Conservation (phyloP, 1,140 invertebrate genomes). For the Teleogryllus occipitalis region DNA sequence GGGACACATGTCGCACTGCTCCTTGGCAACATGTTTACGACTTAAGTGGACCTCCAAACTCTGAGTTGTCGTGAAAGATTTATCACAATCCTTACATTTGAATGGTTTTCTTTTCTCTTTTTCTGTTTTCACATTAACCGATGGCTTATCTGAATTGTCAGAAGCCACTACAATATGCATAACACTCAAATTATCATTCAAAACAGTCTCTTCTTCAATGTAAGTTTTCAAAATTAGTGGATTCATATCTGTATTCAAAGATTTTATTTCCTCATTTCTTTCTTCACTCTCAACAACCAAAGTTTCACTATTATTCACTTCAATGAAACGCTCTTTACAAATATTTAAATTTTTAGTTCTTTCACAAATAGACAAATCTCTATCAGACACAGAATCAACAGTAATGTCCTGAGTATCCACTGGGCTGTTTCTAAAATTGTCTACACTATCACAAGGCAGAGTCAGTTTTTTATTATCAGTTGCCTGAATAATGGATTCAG, state of each 20-base stretch:
- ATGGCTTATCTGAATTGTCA: no score
- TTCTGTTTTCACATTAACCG: not conserved
- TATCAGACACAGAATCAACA: not conserved
- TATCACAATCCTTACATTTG: conserved; percentile 12
- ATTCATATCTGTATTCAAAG: not conserved
- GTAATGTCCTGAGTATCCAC: no score
- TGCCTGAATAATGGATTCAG: not conserved
- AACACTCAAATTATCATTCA: not conserved
- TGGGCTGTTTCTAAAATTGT: no score
- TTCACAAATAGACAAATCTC: not conserved
- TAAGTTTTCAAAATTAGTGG: conserved; percentile 7
- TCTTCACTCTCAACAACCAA: not conserved
- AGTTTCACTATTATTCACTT: not conserved
- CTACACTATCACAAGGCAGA: no score
- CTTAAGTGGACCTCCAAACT: conserved; percentile 2
- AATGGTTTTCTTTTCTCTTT: not conserved
- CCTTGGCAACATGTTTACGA: conserved; percentile 4
- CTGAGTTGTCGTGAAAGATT: not conserved
- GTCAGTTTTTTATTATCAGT: not conserved
- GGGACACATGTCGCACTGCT: conserved; percentile 12
- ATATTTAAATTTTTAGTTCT: not conserved
- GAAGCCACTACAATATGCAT: conserved; percentile 15
- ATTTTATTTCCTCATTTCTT: not conserved
- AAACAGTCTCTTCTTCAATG: not conserved
- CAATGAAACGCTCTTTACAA: not conserved